phyloP scores from a whole-genome alignment of 2,797 vertebrate genomes.

The Phalloptychus januarius region DNA sequence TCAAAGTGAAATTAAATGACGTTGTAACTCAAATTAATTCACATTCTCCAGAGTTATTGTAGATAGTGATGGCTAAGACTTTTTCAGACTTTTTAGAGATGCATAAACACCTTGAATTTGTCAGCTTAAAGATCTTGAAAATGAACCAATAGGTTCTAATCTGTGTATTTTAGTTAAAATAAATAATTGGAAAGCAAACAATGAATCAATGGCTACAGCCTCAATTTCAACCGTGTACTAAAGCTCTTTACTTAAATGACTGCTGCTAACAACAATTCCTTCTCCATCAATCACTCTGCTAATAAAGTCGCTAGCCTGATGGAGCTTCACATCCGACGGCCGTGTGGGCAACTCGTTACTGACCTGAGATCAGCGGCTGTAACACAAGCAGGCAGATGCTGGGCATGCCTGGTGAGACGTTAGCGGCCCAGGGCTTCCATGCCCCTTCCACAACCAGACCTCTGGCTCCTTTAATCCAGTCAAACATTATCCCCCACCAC shows the following conservation, averaged over 20 bases:
- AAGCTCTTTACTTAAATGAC: not conserved
- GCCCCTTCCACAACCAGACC: constrained; percentile 73
- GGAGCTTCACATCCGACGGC: constrained; percentile 25
- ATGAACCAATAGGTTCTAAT: not conserved
- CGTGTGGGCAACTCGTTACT: constrained; percentile 24
- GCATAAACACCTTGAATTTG: no score
- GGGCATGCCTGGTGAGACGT: constrained; percentile 58
- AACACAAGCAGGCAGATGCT: constrained; percentile 68
- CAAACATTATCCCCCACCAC: constrained; percentile 71
- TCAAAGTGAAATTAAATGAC: no score
- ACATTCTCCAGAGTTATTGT: no score
- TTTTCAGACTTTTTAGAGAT: no score
- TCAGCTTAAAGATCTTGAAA: not conserved
- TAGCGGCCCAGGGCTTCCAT: constrained; percentile 43
- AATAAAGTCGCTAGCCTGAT: not conserved
- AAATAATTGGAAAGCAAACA: not conserved
- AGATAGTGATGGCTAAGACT: no score
- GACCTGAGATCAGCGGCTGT: constrained; percentile 38
- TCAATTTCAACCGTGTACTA: not conserved
- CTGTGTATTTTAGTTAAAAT: not conserved
- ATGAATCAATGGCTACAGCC: not conserved
- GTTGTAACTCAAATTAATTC: no score
- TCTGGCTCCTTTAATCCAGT: constrained; percentile 81
- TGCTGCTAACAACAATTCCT: not conserved
- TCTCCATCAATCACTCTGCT: not conserved